Conservation (phyloP, 2,888 invertebrate genomes). For the Rhagophthalmus giganteus region DNA sequence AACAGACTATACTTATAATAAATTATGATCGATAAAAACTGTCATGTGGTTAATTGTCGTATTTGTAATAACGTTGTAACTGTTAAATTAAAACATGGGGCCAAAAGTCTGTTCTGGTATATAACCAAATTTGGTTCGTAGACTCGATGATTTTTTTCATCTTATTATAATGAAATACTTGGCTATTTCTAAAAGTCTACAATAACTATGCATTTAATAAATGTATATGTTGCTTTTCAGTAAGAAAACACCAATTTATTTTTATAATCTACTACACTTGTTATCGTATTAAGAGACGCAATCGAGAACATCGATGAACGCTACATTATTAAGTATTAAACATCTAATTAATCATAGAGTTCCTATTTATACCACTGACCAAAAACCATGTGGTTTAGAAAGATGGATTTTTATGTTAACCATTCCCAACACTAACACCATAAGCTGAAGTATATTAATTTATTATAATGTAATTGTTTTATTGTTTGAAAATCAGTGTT, state of each 20-base stretch:
- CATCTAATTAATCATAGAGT: slow-evolving; percentile 27
- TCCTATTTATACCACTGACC: slow-evolving; percentile 31
- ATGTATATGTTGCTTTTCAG: slow-evolving; percentile 13
- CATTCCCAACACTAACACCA: slow-evolving; percentile 27
- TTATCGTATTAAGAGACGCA: slow-evolving; percentile 26
- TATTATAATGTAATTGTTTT: neutral
- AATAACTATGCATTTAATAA: slow-evolving; percentile 28
- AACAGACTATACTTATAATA: no score
- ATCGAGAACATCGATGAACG: slow-evolving; percentile 28
- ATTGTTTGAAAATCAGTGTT: neutral
- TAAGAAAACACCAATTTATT: slow-evolving; percentile 25
- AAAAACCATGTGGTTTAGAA: slow-evolving; percentile 32
- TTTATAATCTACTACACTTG: slow-evolving; percentile 25
- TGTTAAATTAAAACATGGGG: no score
- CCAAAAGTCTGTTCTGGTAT: neutral
- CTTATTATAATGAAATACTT: neutral
- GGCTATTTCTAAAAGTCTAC: no score
- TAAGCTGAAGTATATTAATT: neutral
- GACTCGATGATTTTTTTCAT: neutral
- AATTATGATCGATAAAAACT: no score
- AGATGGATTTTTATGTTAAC: slow-evolving; percentile 19
- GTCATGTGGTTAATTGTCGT: no score
- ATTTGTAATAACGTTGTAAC: no score
- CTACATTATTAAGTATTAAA: slow-evolving; percentile 27
- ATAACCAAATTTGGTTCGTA: slow-evolving; percentile 1